A percentile compares a stretch with the other conserved stretches of the same genome.
Evolutionary conservation across 2,113 vertebrate species (phyloP).

Genomic region (Hepsetus odoe): DNA sequence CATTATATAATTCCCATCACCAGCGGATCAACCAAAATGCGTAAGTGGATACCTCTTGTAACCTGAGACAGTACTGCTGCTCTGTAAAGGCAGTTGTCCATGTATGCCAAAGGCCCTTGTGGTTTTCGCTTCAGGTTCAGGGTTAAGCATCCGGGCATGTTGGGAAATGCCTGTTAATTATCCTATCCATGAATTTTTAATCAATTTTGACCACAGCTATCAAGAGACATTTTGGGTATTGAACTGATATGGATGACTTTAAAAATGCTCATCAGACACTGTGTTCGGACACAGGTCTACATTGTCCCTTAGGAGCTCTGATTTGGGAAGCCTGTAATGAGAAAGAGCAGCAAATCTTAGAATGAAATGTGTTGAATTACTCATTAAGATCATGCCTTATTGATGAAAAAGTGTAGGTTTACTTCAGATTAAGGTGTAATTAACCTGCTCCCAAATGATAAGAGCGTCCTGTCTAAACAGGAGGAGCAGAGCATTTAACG

Average conservation of each 20-base stretch:
- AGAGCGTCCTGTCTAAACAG: constrained; percentile 15
- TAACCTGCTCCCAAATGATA: constrained; percentile 16
- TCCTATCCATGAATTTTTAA: constrained; percentile 13
- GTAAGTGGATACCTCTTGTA: constrained; percentile 40
- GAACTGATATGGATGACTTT: background rate
- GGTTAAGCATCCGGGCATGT: constrained; percentile 11
- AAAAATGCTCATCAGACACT: constrained; percentile 1
- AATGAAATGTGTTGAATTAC: background rate
- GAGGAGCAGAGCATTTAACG: constrained; percentile 37
- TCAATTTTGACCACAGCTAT: constrained; percentile 12
- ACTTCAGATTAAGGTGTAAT: constrained; percentile 35
- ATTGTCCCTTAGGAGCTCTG: background rate
- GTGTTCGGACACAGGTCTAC: constrained; percentile 3
- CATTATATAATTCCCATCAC: constrained; percentile 41
- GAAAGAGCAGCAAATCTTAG: background rate
- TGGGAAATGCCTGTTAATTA: constrained; percentile 11
- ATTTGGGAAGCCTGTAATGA: background rate
- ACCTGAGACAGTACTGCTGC: constrained; percentile 28
- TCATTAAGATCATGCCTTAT: constrained; percentile 4
- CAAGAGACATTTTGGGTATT: background rate
- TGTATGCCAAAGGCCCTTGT: constrained; percentile 23
- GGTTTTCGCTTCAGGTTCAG: background rate
- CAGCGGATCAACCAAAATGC: constrained; percentile 32
- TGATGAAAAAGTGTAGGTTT: constrained; percentile 18
- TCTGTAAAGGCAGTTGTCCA: constrained; percentile 6